Evolutionary conservation across 2,888 invertebrate species (phyloP), one percentile per base, ranked within the genome.

Genomic region (Standfussiana lucernea): DNA sequence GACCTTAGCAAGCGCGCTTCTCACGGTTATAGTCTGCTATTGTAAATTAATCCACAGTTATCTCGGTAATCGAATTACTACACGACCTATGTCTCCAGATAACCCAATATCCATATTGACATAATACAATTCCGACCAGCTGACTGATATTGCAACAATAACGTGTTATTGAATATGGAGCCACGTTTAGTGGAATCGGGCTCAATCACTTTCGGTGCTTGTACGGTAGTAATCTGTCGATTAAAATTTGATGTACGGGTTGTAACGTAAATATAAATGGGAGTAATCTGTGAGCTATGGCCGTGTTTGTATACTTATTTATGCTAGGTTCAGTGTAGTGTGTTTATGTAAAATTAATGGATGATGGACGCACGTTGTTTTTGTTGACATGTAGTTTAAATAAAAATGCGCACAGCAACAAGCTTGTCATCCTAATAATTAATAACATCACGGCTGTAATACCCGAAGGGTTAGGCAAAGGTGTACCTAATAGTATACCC

Each of bases 131-230:
- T 64, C 42, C 28, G 32, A 28, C 40, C 32, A 53, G 24, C 45
- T 73, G 50, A 42, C 61, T 42, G 61, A 64, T 67, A 71, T 78
- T 78, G 67, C 64, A 73, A 56, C 65, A 74, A 72, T 73, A 28
- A 13, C 32, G 32, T 0, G 40, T 61, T 70, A 80, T 69, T 74
- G 71, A 72, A 80, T 84, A 75, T 74, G 24, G 56, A 10, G 18
- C 15, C 13, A 13, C 50, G 28, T 69, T 79, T 72, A 82, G 35
- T 56, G 28, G 18, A 40, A 61, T 53, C 53, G 28, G n/a, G 28
- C 40, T 69, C 59, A 68, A 82, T 84, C 47, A 72, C 47, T 79
- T 67, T 73, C 32, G 15, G 1, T 64, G n/a, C 11, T 11, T 4
- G 35, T 37, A 6, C 1, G 2, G 32, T 13, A 45, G 61, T 70